Conservation (phyloP, 2,797 vertebrate genomes). For the Diglossa cyanea region DNA sequence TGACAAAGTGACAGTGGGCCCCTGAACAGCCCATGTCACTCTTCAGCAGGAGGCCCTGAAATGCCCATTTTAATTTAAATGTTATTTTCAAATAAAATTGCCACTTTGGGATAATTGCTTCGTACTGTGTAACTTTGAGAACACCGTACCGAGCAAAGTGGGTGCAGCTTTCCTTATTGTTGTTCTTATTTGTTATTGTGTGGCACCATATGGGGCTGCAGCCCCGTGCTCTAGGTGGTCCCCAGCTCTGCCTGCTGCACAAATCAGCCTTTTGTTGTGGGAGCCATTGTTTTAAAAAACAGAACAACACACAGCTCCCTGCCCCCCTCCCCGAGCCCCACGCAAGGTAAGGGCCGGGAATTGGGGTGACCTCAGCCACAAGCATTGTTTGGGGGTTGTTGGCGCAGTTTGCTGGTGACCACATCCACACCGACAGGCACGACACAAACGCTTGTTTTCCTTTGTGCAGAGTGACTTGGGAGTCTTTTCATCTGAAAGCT, state of each 20-base stretch:
- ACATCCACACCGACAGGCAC: background rate
- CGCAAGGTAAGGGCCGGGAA: background rate
- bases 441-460: background rate
- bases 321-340: background rate
- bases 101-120: constrained; percentile 69
- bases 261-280: constrained; percentile 49
- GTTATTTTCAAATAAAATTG: constrained; percentile 72
- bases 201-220: constrained; percentile 56
- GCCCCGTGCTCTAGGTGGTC: constrained; percentile 62
- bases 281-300: constrained; percentile 48
- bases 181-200: constrained; percentile 66
- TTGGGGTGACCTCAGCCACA: background rate
- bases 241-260: constrained; percentile 44
- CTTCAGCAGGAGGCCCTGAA: constrained; percentile 67
- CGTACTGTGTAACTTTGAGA: constrained; percentile 65
- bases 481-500: background rate
- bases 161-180: constrained; percentile 63
- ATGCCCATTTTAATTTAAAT: constrained; percentile 72
- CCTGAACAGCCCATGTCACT: constrained; percentile 64
- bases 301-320: background rate
- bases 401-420: background rate
- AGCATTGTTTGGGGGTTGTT: background rate
- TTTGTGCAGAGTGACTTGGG: background rate
- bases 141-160: constrained; percentile 60
- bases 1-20: constrained; percentile 71